These are phyloP conservation scores for Kradibia gibbosae DNA, from an alignment of 1,140 invertebrate genomes.

Conservation along the genomic window DNA sequence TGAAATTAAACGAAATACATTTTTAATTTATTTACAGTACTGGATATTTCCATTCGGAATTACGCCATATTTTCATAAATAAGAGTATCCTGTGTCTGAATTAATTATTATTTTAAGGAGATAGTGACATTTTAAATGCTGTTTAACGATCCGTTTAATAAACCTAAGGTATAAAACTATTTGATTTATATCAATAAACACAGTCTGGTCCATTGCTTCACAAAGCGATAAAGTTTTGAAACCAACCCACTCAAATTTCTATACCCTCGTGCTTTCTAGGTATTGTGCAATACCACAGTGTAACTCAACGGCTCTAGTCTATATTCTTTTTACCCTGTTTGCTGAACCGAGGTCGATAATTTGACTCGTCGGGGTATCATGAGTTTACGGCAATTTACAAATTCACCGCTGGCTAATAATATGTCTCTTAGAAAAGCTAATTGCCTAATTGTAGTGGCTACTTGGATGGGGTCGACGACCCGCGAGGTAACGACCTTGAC, in stretches of 20 bases:
- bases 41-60: neutral
- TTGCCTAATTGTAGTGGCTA: neutral
- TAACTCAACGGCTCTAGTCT: no score
- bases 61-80: neutral
- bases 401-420: neutral
- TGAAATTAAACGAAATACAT: neutral
- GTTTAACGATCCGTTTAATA: no score
- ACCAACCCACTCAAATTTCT: neutral
- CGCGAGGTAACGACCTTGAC: conserved; percentile 35
- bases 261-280: neutral
- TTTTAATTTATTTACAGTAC: neutral
- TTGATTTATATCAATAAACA: neutral
- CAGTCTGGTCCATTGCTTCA: neutral
- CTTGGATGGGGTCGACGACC: conserved; percentile 12
- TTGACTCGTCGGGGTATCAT: no score
- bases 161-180: no score
- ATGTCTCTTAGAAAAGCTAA: neutral
- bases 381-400: no score
- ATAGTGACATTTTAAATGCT: neutral
- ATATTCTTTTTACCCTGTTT: no score
- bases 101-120: neutral
- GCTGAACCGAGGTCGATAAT: neutral
- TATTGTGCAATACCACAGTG: neutral
- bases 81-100: neutral
- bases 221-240: neutral